Base-by-base conservation (phyloP, 2,113 vertebrate genomes). In the Cebus imitator region DNA sequence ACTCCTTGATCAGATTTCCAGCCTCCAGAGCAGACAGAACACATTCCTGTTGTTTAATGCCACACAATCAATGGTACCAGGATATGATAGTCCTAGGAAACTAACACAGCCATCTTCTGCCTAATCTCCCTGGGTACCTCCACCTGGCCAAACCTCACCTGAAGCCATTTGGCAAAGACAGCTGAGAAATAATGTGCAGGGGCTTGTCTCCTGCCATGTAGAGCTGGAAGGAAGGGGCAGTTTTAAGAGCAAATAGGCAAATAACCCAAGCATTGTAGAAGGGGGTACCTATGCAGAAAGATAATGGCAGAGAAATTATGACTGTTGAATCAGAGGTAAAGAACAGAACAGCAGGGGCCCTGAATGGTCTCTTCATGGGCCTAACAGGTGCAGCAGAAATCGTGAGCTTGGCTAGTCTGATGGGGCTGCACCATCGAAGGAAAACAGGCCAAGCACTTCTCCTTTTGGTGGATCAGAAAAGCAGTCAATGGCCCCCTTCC, bases 211-310 rank as follows among this genome's bases (percentile, higher is more conserved):
- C 16, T 40, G n/a, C n/a, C 12, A 8, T 61, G 64, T 14, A 45
- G 57, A 94, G 20, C 40, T 58, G 55, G 37, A 27, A 79, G 52
- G n/a, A 50, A 48, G 18, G 23, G 7, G 21, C 35, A 3, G 37
- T 8, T 11, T 48, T 76, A 8, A 93, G n/a, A 58, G 20, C 16
- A 6, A 52, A n/a, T 1, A 90, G 32, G 21, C 50, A 75, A 30
- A 37, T 6, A 30, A 32, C n/a, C 4, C 0, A 25, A 86, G 8
- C 50, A 30, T 20, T 35, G 5, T 11, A 8, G 76, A 48, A 66
- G 8, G 32, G 40, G 4, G 1, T 4, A 1, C 48, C 21, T 0
- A 0, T 16, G n/a, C 14, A 48, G 6, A 66, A 64, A 4, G 35
- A 40, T 3, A 3, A 3, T 0, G 0, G 40, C 32, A 25, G n/a